Evolutionary conservation across 2,888 invertebrate genomes (phyloP).

Genomic region (Habrosyne pyritoides): DNA sequence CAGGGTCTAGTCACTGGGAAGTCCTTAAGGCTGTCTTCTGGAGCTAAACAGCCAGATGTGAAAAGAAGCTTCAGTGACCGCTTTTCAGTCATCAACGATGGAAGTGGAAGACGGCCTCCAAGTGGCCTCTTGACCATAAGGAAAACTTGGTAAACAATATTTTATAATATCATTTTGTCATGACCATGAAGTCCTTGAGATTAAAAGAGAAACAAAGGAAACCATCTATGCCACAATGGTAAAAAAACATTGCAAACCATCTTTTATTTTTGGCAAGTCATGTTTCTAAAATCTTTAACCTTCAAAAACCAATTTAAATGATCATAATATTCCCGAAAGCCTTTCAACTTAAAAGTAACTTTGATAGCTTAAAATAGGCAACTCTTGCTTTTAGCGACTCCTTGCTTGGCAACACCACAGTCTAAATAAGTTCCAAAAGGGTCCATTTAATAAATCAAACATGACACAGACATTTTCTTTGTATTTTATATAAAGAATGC

Average conservation of each 20-base stretch:
- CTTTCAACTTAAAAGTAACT: too few relatives aligned
- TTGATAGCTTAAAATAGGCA: too few relatives aligned
- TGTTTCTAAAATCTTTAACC: too few relatives aligned
- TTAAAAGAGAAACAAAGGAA: too few relatives aligned
- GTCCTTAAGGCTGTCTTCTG: slow-evolving; percentile 62
- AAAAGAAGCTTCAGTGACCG: slow-evolving; percentile 78
- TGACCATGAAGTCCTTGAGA: too few relatives aligned
- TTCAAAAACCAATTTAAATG: too few relatives aligned
- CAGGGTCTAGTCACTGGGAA: slow-evolving; percentile 56
- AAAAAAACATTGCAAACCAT: too few relatives aligned
- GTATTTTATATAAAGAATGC: background rate
- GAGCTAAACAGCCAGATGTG: slow-evolving; percentile 64
- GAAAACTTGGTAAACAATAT: slow-evolving; percentile 74
- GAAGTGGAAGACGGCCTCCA: slow-evolving; percentile 56
- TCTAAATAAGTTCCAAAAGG: background rate
- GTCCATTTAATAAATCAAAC: background rate
- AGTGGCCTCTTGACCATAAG: slow-evolving; percentile 72
- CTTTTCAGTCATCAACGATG: slow-evolving; percentile 70
- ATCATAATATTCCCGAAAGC: too few relatives aligned
- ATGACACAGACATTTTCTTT: background rate
- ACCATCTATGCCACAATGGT: too few relatives aligned
- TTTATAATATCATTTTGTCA: slow-evolving; percentile 3
- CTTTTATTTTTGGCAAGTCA: too few relatives aligned
- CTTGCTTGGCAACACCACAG: too few relatives aligned
- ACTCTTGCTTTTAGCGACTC: too few relatives aligned